Conservation (phyloP, 1,140 invertebrate genomes). For the Macrosteles quadrilineatus region DNA sequence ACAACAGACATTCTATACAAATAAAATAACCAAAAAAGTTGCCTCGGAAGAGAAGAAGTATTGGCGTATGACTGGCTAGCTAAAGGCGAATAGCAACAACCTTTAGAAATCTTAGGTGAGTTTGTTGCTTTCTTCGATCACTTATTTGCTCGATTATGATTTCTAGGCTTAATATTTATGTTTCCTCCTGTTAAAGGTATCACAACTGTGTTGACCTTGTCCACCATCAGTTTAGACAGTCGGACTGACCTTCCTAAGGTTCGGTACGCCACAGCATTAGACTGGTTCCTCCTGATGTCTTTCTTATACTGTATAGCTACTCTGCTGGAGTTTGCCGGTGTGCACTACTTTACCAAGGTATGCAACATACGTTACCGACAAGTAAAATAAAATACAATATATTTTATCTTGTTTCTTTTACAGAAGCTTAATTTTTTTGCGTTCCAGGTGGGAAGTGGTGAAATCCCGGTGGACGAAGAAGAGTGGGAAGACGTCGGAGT, state of each 20-base stretch:
- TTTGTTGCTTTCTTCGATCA: too few relatives aligned
- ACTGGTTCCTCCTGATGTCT: slow-evolving; percentile 92
- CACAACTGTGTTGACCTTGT: slow-evolving; percentile 87
- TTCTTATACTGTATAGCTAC: slow-evolving; percentile 94
- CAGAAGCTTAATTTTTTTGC: too few relatives aligned
- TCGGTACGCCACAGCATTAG: slow-evolving; percentile 86
- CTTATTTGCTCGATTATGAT: too few relatives aligned
- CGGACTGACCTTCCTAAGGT: slow-evolving; percentile 90
- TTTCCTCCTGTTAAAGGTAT: slow-evolving; percentile 76
- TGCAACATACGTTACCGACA: slow-evolving; percentile 11
- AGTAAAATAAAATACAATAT: slow-evolving; percentile 19
- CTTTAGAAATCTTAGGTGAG: too few relatives aligned
- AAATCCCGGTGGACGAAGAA: slow-evolving; percentile 75
- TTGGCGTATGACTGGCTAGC: too few relatives aligned
- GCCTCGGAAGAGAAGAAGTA: too few relatives aligned
- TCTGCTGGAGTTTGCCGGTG: slow-evolving; percentile 88
- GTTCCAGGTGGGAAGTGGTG: slow-evolving; percentile 75
- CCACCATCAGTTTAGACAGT: slow-evolving; percentile 89
- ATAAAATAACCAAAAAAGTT: too few relatives aligned
- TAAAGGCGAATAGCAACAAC: too few relatives aligned
- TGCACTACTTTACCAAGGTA: slow-evolving; percentile 93
- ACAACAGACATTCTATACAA: too few relatives aligned
- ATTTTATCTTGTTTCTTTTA: neutral
- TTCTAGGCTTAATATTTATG: too few relatives aligned
- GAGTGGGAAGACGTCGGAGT: slow-evolving; percentile 68